phyloP scores from a whole-genome alignment of 2,797 vertebrate species.

The Eupleurogrammus muticus region DNA sequence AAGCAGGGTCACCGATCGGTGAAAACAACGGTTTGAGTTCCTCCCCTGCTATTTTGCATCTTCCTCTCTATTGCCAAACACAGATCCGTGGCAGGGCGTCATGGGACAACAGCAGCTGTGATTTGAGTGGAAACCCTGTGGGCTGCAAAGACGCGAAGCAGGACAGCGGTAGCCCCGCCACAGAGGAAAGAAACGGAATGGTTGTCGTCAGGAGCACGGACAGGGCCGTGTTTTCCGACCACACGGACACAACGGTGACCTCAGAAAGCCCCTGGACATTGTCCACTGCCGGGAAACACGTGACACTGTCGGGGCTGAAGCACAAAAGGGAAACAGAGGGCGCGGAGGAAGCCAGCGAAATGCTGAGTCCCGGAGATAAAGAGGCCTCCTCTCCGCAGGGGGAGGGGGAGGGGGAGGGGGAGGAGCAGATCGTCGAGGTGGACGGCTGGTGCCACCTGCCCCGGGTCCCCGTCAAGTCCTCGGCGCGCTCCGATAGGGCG shows the following conservation, averaged over 20 bases:
- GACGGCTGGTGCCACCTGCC: conserved; percentile 77
- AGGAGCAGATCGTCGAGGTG: conserved; percentile 83
- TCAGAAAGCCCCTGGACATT: conserved; percentile 60
- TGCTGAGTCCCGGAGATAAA: conserved; percentile 61
- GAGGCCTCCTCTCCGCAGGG: conserved; percentile 49
- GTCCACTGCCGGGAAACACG: conserved; percentile 42
- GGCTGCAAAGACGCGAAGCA: conserved; percentile 37
- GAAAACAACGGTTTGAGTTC: conserved; percentile 66
- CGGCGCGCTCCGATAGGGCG: conserved; percentile 42
- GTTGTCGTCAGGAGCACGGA: conserved; percentile 73
- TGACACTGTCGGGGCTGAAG: conserved; percentile 28
- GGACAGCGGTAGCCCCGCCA: conserved; percentile 57
- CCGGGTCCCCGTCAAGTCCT: conserved; percentile 50
- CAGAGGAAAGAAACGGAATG: conserved; percentile 70
- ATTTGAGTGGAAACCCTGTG: conserved; percentile 39
- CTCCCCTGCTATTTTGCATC: conserved; percentile 80
- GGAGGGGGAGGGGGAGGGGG: conserved; percentile 45
- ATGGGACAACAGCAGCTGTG: conserved; percentile 65
- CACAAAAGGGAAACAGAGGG: conserved; percentile 44
- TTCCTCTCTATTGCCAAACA: conserved; percentile 82
- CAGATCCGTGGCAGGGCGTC: conserved; percentile 70
- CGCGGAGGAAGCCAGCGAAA: conserved; percentile 66
- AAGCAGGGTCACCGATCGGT: conserved; percentile 50
- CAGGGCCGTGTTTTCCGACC: conserved; percentile 73
- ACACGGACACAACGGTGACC: conserved; percentile 44